These are phyloP conservation scores for Turritopsis dohrnii DNA, from an alignment of 30 jellyfish, hydroid and myxozoan species.

Conservation along the genomic window DNA sequence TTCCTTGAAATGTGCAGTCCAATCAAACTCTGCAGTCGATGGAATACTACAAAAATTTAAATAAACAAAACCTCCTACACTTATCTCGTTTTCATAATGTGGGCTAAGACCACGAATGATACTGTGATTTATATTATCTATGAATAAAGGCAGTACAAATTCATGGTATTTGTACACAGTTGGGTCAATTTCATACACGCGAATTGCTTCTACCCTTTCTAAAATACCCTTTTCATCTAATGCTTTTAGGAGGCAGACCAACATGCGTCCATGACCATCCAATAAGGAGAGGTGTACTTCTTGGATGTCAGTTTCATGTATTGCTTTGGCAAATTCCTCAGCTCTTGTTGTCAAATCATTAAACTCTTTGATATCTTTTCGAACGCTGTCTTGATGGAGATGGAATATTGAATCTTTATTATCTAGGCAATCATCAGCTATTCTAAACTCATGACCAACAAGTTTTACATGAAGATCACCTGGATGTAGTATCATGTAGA, in stretches of 20 bases:
- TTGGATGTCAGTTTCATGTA: neutral
- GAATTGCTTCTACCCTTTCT: neutral
- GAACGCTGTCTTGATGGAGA: neutral
- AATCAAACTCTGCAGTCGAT: neutral
- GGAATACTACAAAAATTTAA: neutral
- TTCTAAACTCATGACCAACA: neutral
- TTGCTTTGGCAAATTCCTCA: neutral
- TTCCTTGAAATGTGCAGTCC: neutral
- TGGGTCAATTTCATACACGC: neutral
- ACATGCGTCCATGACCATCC: neutral
- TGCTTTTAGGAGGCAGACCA: neutral
- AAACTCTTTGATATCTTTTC: neutral
- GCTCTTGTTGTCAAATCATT: neutral
- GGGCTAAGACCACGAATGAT: neutral
- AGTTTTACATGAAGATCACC: neutral
- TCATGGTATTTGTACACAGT: neutral
- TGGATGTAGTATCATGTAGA: neutral
- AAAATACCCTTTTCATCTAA: neutral
- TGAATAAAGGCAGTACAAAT: neutral
- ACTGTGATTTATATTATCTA: neutral
- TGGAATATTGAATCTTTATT: neutral
- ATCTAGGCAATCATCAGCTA: neutral
- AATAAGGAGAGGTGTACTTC: neutral
- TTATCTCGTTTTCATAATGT: neutral
- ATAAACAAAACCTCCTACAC: neutral